These are phyloP conservation scores for Temnopleurus reevesii DNA, from an alignment of 53 echinoderm and acorn worm genomes.

Conservation along the genomic window DNA sequence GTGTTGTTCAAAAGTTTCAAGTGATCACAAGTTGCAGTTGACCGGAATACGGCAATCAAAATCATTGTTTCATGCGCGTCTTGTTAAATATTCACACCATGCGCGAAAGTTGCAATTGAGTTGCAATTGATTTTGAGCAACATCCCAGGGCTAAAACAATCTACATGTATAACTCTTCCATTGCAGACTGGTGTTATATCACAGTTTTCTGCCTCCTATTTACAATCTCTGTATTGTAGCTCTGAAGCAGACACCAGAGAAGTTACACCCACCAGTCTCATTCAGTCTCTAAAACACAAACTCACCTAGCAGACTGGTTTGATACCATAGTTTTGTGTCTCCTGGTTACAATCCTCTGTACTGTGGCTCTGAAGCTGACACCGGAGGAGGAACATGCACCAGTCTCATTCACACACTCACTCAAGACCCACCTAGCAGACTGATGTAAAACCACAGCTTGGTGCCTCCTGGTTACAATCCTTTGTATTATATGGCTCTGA, in stretches of 20 bases:
- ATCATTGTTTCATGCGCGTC: no score
- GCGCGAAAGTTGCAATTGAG: no score
- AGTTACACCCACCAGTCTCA: slow-evolving; percentile 68
- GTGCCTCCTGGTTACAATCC: slow-evolving; percentile 8
- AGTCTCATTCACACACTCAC: slow-evolving; percentile 77
- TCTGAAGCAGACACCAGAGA: slow-evolving; percentile 64
- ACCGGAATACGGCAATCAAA: no score
- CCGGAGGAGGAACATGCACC: slow-evolving; percentile 64
- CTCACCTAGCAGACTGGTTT: slow-evolving; percentile 56
- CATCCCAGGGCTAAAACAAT: no score
- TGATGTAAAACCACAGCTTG: background rate
- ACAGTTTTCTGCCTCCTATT: background rate
- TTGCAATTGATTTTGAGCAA: no score
- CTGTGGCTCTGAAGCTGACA: slow-evolving; percentile 68
- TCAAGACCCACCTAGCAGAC: slow-evolving; percentile 13
- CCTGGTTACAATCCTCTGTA: slow-evolving; percentile 61
- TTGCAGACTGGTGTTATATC: slow-evolving; percentile 43
- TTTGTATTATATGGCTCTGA: slow-evolving; percentile 63
- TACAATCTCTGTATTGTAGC: slow-evolving; percentile 67
- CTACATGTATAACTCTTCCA: no score
- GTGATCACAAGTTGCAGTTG: no score
- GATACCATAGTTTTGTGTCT: background rate
- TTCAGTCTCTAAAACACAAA: slow-evolving; percentile 70
- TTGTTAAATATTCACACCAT: no score
- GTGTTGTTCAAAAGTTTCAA: no score